Evolutionary conservation across 2,797 vertebrate species (phyloP).

Genomic region (Sarcoramphus papa): DNA sequence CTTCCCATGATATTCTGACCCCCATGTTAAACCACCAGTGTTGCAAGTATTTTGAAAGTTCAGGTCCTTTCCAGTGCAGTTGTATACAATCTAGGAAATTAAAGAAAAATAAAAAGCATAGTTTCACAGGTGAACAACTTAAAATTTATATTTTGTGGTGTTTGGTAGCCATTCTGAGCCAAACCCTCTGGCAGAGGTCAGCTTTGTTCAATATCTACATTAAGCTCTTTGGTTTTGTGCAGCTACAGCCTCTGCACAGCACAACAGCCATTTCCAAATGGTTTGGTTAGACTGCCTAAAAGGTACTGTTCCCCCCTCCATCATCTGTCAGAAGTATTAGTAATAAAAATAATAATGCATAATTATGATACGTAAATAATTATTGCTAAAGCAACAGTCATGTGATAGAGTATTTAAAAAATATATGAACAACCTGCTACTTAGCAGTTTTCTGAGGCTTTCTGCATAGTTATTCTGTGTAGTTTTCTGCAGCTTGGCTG

Average conservation of each 20-base stretch:
- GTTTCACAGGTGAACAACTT: neutral
- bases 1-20: neutral
- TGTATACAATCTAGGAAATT: neutral
- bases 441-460: neutral
- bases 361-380: neutral
- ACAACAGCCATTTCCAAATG: neutral
- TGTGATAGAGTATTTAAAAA: neutral
- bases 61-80: neutral
- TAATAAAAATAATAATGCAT: neutral
- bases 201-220: neutral
- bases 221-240: neutral
- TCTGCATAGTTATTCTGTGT: neutral
- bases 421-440: neutral
- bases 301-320: neutral
- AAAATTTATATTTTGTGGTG: neutral
- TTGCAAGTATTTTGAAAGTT: neutral
- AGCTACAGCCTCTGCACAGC: neutral
- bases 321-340: neutral
- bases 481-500: neutral
- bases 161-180: neutral
- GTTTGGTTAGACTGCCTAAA: neutral
- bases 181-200: neutral
- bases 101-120: neutral
- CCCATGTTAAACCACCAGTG: neutral
- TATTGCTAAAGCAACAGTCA: neutral